Evolutionary conservation across 1,140 invertebrate species (phyloP), one percentile per base, ranked within the genome.

Genomic region (Hetaerina americana): DNA sequence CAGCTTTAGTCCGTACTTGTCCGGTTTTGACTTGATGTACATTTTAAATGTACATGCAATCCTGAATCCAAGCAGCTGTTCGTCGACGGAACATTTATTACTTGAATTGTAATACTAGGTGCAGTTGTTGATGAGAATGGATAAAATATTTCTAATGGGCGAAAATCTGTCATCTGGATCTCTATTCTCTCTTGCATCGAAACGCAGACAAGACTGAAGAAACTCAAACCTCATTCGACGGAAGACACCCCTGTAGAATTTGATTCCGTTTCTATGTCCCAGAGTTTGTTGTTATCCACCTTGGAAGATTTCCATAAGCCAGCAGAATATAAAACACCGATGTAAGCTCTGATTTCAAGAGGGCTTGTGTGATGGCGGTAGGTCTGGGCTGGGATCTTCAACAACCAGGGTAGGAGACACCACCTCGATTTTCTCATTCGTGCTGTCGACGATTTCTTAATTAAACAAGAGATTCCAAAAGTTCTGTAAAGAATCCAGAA

Each of bases 21-120:
- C 72, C 25, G 75, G 75, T 74, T 82, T 80, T 24, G 70, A 76
- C 27, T 78, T 75, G 22, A 80, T 80, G 71, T 80, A 81, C 0
- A 79, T 74, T 26, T 75, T 69, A 74, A 80, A 79, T 18, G 69
- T 27, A 73, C 77, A 80, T 27, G 72, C 74, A 18, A 5, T 18
- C 31, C 31, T 40, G 31, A 40, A 40, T 40, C 31, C 31, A 40
- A 40, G 31, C 31, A 40, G 31, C 31, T 40, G 31, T 40, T 40
- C 31, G 18, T 40, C 31, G 31, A 40, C 70, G 5, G 70, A 72
- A 40, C 31, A 40, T 40, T 40, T 40, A 40, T 40, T 40, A 40
- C 31, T 40, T 40, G 31, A 40, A 40, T 40, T 40, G 18, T 40
- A 40, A 18, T 40, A 40, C 31, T 40, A 8, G 31, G 31, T 40